phyloP scores from a whole-genome alignment of 2,113 vertebrate species.

The Sinocyclocheilus rhinocerous region DNA sequence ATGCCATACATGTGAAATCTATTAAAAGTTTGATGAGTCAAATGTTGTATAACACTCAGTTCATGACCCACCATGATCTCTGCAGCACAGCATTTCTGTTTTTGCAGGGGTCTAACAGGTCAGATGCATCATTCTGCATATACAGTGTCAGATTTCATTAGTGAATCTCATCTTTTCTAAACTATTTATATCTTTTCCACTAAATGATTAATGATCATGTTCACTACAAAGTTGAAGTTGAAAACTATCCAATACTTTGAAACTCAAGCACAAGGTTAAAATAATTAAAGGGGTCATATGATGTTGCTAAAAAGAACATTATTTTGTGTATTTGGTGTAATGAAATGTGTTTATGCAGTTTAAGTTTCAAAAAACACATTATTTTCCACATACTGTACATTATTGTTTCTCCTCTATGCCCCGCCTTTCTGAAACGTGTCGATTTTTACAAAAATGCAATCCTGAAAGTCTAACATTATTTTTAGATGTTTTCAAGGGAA shows the following conservation, averaged over 20 bases:
- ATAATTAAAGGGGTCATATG: neutral
- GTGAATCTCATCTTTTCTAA: neutral
- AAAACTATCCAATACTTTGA: neutral
- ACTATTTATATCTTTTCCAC: neutral
- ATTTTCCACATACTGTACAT: too few relatives aligned
- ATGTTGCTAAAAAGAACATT: too few relatives aligned
- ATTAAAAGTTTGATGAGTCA: neutral
- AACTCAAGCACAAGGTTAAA: neutral
- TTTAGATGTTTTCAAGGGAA: neutral
- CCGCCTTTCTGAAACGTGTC: too few relatives aligned
- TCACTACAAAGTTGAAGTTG: neutral
- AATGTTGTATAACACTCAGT: slow-evolving; percentile 13
- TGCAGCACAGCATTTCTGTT: neutral
- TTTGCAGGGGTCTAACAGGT: neutral
- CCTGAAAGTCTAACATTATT: neutral
- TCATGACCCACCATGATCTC: slow-evolving; percentile 19
- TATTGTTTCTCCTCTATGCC: too few relatives aligned
- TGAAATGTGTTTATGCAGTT: too few relatives aligned
- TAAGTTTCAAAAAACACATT: too few relatives aligned
- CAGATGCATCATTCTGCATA: neutral
- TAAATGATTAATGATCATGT: neutral
- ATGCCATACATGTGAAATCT: neutral
- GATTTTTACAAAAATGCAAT: too few relatives aligned
- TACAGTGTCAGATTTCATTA: neutral
- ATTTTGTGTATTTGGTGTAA: too few relatives aligned